A percentile compares a stretch with the other conserved stretches of the same genome.
Conservation (phyloP, 1,140 invertebrate species). For the Lerema accius region DNA sequence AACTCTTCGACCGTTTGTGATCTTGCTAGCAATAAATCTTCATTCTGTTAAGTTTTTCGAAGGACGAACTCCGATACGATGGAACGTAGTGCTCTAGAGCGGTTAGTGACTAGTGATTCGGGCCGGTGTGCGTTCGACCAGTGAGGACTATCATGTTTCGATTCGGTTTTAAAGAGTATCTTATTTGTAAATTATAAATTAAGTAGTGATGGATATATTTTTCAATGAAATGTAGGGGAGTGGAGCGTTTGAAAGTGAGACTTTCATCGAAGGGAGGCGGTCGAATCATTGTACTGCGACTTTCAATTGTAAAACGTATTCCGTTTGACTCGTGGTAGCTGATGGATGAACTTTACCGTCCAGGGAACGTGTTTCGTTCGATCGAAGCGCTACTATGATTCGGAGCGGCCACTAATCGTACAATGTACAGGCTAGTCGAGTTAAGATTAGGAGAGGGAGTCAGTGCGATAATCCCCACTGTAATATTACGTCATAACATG, state of each 20-base stretch:
- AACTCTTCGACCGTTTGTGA: constrained; percentile 76
- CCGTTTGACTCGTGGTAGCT: constrained; percentile 8
- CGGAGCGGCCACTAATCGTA: constrained; percentile 54
- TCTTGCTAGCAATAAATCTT: constrained; percentile 83
- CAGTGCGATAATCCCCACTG: constrained; percentile 39
- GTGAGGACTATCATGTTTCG: constrained; percentile 73
- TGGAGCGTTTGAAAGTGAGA: constrained; percentile 70
- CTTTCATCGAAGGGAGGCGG: constrained; percentile 64
- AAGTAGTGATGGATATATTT: constrained; percentile 80
- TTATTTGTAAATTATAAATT: constrained; percentile 81
- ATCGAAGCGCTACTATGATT: constrained; percentile 46
- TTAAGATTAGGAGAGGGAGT: constrained; percentile 50
- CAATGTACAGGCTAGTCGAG: constrained; percentile 77
- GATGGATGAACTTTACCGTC: constrained; percentile 20
- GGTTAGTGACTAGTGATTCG: constrained; percentile 67
- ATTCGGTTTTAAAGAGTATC: constrained; percentile 76
- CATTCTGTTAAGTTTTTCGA: constrained; percentile 81
- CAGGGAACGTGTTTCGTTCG: constrained; percentile 17
- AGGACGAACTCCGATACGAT: constrained; percentile 59
- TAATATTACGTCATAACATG: constrained; percentile 58
- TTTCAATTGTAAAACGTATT: constrained; percentile 16
- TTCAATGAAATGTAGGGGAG: constrained; percentile 63
- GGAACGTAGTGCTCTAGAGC: constrained; percentile 72
- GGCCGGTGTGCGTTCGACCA: constrained; percentile 68
- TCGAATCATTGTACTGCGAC: constrained; percentile 46